phyloP scores from a whole-genome alignment of 2,888 invertebrate genomes.

The Meganola albula region DNA sequence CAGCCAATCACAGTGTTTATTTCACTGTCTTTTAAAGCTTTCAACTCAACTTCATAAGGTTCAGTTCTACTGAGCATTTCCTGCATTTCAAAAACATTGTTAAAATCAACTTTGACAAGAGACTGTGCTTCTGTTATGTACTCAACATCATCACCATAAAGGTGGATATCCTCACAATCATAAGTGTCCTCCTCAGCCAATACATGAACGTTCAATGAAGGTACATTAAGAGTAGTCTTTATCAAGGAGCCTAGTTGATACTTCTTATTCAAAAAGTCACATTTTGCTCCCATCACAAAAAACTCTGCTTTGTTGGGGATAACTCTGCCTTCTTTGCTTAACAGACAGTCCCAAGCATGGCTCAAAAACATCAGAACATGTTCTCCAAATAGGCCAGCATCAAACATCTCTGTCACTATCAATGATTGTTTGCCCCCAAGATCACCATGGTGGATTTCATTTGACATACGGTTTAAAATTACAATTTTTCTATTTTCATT shows the following conservation, averaged over 20 bases:
- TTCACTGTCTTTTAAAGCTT: conserved; percentile 62
- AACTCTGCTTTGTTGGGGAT: conserved; percentile 80
- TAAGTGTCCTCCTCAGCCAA: conserved; percentile 76
- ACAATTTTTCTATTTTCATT: conserved; percentile 71
- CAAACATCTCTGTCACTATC: conserved; percentile 87
- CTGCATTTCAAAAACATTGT: conserved; percentile 69
- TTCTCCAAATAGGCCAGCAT: conserved; percentile 88
- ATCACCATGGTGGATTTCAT: conserved; percentile 68
- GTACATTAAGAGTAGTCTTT: conserved; percentile 47
- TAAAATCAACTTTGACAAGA: conserved; percentile 80
- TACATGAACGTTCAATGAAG: conserved; percentile 40
- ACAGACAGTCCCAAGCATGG: conserved; percentile 82
- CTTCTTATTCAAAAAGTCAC: conserved; percentile 65
- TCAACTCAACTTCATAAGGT: conserved; percentile 53
- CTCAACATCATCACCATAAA: conserved; percentile 64
- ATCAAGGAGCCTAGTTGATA: conserved; percentile 51
- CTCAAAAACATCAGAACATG: conserved; percentile 80
- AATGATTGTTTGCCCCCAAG: conserved; percentile 78
- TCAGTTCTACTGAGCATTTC: conserved; percentile 45
- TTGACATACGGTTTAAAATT: conserved; percentile 79
- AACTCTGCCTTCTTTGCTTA: conserved; percentile 68
- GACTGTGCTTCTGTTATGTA: conserved; percentile 77
- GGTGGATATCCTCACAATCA: conserved; percentile 82
- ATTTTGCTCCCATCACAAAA: conserved; percentile 80
- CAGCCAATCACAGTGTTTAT: conserved; percentile 83